Base-by-base conservation (phyloP, 1,140 invertebrate species). In the Platyura marginata region DNA sequence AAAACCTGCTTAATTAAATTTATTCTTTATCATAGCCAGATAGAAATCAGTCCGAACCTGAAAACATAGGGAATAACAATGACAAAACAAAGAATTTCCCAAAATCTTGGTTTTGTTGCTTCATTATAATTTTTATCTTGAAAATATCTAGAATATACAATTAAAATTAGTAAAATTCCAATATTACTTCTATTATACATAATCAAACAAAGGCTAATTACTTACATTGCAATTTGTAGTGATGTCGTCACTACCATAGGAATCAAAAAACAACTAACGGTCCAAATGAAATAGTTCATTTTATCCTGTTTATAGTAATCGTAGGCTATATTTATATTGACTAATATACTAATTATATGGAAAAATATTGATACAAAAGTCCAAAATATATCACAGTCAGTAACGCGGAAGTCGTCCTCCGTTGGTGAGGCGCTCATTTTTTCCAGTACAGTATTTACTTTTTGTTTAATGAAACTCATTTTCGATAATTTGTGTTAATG, bases 221-320 rank as follows among this genome's bases (percentile, higher is more conserved):
- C 60, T 57, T 54, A 69, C 70, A 71, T 69, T 55, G 64, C 54
- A 37, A 68, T 54, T 54, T 66, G 67, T 46, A 72, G 64, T 3
- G 59, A 57, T 10, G 65, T 68, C 40, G 68, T 71, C 4, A 69
- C 57, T 21, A 66, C 48, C 20, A 66, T 66, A 23, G 70, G 69
- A 43, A 70, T 57, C 13, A 69, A 47, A 19, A 72, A 67, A 48
- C 70, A 71, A 22, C 55, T 51, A 15, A 67, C 37, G 18, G 70
- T 71, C 19, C 67, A 55, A 23, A 61, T 51, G 52, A 69, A 70
- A 48, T 68, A 70, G 22, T 44, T 48, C 40, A 55, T 48, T 47
- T 62, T 46, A 36, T 56, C 48, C 41, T 55, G 51, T 29, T 46
- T 37, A 49, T 62, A 62, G 47, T 63, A 63, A 36, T 63, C 47